A percentile compares a stretch with the other conserved stretches of the same genome.
Conservation (phyloP, 2,888 invertebrate species). For the Nephrotoma guestfalica region DNA sequence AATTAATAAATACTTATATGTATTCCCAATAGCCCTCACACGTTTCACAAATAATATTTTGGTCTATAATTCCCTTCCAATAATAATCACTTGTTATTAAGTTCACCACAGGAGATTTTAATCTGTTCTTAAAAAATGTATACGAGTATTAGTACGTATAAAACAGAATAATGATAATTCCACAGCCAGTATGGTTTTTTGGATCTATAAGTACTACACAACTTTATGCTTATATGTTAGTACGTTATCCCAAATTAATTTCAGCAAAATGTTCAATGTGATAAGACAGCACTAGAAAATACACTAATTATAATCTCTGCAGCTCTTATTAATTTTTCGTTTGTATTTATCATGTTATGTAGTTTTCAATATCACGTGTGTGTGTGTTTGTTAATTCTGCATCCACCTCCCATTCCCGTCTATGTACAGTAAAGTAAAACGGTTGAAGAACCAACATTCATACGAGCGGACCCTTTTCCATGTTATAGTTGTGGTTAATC, state of each 20-base stretch:
- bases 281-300: not conserved
- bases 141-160: not conserved
- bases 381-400: not conserved
- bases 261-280: not conserved
- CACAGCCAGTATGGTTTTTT: not conserved
- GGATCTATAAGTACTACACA: not conserved
- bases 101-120: conserved; percentile 32
- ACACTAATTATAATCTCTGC: not conserved
- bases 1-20: not conserved
- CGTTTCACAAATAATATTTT: conserved; percentile 3
- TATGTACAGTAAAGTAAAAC: not conserved
- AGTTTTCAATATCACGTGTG: not conserved
- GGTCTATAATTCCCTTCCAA: not conserved
- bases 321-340: not conserved
- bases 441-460: not conserved
- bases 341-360: not conserved
- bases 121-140: conserved; percentile 17
- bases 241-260: not conserved
- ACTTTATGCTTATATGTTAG: not conserved
- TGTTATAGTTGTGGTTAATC: not conserved
- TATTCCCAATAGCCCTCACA: conserved; percentile 1
- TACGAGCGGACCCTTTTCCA: not conserved
- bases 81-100: conserved; percentile 23
- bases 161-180: not conserved
- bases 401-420: not conserved